Percentiles rank a stretch among this genome's conserved stretches.
Evolutionary conservation across 1,140 invertebrate species (phyloP).

Genomic region (Zaprionus africanus): DNA sequence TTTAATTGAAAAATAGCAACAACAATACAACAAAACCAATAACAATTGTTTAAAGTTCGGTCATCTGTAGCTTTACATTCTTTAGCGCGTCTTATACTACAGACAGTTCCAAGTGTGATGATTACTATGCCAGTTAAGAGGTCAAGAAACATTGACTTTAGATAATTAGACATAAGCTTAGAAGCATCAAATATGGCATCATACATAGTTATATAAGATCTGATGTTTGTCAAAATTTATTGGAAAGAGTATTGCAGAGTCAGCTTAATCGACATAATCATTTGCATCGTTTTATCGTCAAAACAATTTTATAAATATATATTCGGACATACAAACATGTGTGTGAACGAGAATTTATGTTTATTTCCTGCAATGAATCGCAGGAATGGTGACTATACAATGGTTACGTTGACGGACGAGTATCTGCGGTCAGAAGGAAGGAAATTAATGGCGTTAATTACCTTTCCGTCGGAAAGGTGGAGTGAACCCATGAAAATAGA

Average conservation of each 20-base stretch:
- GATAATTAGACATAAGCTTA: not conserved
- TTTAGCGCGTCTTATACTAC: not conserved
- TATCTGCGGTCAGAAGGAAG: constrained; percentile 27
- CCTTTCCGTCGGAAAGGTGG: constrained; percentile 14
- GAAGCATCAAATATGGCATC: not conserved
- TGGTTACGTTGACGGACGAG: constrained; percentile 29
- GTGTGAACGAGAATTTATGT: constrained; percentile 7
- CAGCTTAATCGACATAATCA: constrained; percentile 1
- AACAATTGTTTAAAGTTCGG: constrained; percentile 21
- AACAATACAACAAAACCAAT: constrained; percentile 27
- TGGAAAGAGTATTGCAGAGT: not conserved
- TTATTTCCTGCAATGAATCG: constrained; percentile 21
- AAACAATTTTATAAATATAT: constrained; percentile 12
- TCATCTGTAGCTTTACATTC: not conserved
- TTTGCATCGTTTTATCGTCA: constrained; percentile 5
- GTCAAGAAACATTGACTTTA: not conserved
- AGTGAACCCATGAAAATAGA: constrained; percentile 12
- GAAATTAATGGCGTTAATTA: constrained; percentile 26
- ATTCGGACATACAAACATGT: constrained; percentile 2
- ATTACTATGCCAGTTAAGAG: not conserved
- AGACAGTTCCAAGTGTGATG: not conserved
- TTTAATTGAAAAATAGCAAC: constrained; percentile 40
- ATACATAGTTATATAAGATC: not conserved
- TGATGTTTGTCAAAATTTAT: not conserved
- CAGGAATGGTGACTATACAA: constrained; percentile 26